These are phyloP conservation scores for Aphyosemion australe DNA, from an alignment of 2,113 vertebrate species.

Conservation along the genomic window DNA sequence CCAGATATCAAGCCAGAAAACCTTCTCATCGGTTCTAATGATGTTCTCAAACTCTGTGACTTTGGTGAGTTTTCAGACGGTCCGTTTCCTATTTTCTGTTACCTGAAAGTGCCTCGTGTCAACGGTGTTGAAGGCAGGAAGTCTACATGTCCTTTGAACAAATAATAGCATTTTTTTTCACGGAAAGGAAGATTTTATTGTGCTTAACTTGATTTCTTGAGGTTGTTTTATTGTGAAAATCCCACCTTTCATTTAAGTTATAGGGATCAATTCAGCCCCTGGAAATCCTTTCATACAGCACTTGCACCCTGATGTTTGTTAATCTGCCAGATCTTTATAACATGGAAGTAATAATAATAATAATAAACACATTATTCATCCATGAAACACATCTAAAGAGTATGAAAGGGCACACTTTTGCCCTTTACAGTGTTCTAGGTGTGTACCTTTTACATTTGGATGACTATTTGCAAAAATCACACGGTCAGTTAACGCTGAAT, in stretches of 20 bases:
- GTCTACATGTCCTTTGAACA: no score
- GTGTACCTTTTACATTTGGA: slow-evolving; percentile 24
- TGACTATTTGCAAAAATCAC: slow-evolving; percentile 27
- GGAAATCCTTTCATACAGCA: slow-evolving; percentile 3
- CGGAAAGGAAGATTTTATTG: no score
- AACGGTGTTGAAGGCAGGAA: no score
- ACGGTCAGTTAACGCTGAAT: slow-evolving; percentile 48
- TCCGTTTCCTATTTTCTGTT: no score
- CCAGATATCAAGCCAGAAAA: slow-evolving; percentile 99
- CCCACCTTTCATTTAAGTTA: no score
- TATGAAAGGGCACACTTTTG: not conserved
- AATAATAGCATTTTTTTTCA: no score
- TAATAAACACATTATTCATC: not conserved
- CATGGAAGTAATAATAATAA: not conserved
- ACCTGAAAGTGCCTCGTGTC: no score
- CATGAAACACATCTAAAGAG: slow-evolving; percentile 1
- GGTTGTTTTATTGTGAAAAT: no score
- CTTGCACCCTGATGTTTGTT: slow-evolving; percentile 1
- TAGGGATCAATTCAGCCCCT: slow-evolving; percentile 25
- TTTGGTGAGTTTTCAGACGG: slow-evolving; percentile 86
- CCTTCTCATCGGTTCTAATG: slow-evolving; percentile 96
- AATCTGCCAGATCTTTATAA: slow-evolving; percentile 13
- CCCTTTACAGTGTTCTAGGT: slow-evolving; percentile 20
- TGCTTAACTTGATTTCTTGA: no score
- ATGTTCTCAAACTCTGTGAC: slow-evolving; percentile 96